A percentile compares a stretch with the other conserved stretches of the same genome.
These are phyloP conservation scores for Channa maculata DNA, from an alignment of 2,113 vertebrate species.

Conservation along the genomic window DNA sequence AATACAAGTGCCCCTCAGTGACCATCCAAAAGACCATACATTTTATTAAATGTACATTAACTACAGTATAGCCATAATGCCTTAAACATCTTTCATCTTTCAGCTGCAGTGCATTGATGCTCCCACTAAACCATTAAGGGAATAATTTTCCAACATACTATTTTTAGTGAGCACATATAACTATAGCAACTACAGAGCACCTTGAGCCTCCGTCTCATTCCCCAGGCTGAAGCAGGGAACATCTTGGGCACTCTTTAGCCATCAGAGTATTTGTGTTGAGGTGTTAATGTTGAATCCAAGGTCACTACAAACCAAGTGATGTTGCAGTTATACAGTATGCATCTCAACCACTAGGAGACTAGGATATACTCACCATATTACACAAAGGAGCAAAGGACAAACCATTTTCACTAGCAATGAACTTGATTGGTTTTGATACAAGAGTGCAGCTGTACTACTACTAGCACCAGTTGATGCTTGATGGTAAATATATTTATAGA, in stretches of 20 bases:
- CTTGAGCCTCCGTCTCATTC: constrained; percentile 30
- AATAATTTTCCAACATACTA: constrained; percentile 36
- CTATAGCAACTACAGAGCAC: constrained; percentile 32
- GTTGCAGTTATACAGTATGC: background rate
- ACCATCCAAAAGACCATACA: too few relatives aligned
- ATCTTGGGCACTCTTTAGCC: constrained; percentile 36
- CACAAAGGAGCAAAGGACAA: background rate
- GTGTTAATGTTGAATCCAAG: background rate
- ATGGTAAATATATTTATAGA: too few relatives aligned
- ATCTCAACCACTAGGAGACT: background rate
- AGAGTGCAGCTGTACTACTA: background rate
- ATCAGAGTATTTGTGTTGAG: constrained; percentile 16
- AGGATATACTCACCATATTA: background rate
- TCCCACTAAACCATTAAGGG: constrained; percentile 29
- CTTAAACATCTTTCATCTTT: constrained; percentile 16
- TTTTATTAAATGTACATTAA: background rate
- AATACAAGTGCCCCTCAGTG: background rate
- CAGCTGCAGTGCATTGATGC: constrained; percentile 34
- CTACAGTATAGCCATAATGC: background rate
- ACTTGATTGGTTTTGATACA: background rate
- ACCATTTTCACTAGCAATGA: background rate
- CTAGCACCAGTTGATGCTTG: too few relatives aligned
- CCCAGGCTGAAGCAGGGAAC: constrained; percentile 15
- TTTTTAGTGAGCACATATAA: constrained; percentile 50
- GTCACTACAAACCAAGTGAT: background rate